Percentiles rank a stretch among this genome's conserved stretches.
phyloP scores from a whole-genome alignment of 2,797 vertebrate species.

The Valencia hispanica region DNA sequence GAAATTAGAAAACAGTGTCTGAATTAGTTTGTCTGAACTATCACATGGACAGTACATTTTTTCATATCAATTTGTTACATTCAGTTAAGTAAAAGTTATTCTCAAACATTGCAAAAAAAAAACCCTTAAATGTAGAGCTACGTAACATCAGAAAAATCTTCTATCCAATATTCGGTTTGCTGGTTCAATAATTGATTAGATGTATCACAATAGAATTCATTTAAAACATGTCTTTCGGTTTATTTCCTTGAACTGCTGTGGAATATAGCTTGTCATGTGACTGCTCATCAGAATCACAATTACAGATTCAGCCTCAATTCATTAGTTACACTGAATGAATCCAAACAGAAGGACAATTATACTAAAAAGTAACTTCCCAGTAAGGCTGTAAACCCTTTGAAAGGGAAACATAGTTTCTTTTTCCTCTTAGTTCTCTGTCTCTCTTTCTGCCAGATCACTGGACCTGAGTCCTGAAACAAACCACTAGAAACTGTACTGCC shows the following conservation, averaged over 20 bases:
- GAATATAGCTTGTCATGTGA: conserved; percentile 39
- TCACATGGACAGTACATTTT: background rate
- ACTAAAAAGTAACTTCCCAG: background rate
- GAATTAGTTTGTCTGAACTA: background rate
- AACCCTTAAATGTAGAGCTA: background rate
- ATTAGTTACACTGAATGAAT: conserved; percentile 48
- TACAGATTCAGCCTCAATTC: conserved; percentile 33
- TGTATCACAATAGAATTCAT: background rate
- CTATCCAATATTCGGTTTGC: background rate
- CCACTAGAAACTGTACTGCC: background rate
- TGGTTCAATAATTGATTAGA: background rate
- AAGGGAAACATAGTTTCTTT: background rate
- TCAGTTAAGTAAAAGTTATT: background rate
- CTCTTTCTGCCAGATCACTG: conserved; percentile 2
- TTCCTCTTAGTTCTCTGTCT: background rate
- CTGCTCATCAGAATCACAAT: background rate
- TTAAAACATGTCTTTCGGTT: conserved; percentile 30
- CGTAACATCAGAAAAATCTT: background rate
- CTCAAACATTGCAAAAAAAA: background rate
- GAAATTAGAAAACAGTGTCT: background rate
- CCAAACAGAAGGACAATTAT: conserved; percentile 50
- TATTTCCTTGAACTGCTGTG: background rate
- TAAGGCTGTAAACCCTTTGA: background rate
- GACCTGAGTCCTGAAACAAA: conserved; percentile 10
- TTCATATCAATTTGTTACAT: background rate